Evolutionary conservation across 2,113 vertebrate genomes (phyloP), one percentile per base, ranked within the genome.

Genomic region (Lycaon pictus): DNA sequence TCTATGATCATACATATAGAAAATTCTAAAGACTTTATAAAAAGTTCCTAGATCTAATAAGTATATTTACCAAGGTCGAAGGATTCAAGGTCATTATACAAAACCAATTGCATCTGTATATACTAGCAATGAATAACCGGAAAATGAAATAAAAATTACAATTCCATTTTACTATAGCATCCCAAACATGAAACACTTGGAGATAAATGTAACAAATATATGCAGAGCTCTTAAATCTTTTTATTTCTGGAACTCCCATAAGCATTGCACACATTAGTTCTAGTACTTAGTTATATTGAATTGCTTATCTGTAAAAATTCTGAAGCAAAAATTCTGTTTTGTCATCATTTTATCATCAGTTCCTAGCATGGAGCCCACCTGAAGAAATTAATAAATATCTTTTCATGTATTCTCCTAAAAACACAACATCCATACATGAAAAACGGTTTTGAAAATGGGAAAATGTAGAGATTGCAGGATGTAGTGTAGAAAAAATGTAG

Each of bases 241-340:
- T 83, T 53, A 43, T 67, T 76, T 90, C 65, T 80, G n/a, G 29
- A 63, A 62, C 25, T 13, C 32, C 29, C 11, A 5, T 20, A 76
- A 67, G 37, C 2, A 35, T 76, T 72, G 51, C 25, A 69, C 27
- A 72, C 12, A 67, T 83, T 82, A 88, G 71, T 96, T 81, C n/a
- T 29, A 71, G 2, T 65, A 25, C 19, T 7, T 76, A 82, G n/a
- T 74, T 63, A 35, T 11, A 53, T 11, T 5, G 3, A 37, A n/a
- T 58, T 89, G 20, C n/a, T 95, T 89, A 72, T 62, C 95, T 80
- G 32, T 80, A 60, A 77, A 79, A 71, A 97, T 79, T 87, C n/a
- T 86, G 4, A 12, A 13, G 51, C n/a, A 96, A 87, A 62, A 16
- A 63, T 2, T 2, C 7, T 19, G 13, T 86, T n/a, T 81, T 16